Evolutionary conservation across 2,888 invertebrate species (phyloP).

Genomic region (Cacoxenus indagator): DNA sequence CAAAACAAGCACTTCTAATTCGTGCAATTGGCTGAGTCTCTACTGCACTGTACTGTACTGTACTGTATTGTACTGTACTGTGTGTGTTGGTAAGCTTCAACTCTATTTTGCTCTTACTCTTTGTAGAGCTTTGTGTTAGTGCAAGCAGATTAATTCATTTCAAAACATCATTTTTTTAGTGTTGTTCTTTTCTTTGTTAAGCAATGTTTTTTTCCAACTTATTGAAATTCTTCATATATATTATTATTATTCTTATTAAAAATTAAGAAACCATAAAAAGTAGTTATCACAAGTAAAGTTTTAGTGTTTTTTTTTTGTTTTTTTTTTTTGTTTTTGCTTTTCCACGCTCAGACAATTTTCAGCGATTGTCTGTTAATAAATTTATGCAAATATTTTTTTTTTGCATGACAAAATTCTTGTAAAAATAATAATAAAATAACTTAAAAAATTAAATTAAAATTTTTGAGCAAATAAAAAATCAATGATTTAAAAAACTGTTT

Average conservation of each 20-base stretch:
- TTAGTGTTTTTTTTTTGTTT: conserved; percentile 8
- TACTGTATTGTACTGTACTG: neutral
- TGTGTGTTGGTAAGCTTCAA: neutral
- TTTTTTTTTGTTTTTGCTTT: conserved; percentile 6
- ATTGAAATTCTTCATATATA: no score
- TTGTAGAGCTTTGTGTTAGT: conserved; percentile 39
- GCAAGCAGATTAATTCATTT: neutral
- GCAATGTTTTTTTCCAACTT: conserved; percentile 17
- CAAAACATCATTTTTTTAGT: conserved; percentile 6
- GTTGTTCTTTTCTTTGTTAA: conserved; percentile 15
- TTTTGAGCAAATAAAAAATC: no score
- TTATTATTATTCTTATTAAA: no score
- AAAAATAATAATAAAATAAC: conserved; percentile 23
- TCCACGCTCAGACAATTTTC: neutral
- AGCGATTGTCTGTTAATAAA: neutral
- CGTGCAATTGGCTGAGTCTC: no score
- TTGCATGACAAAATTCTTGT: neutral
- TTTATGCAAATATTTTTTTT: neutral
- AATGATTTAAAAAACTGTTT: neutral
- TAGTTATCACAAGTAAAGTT: conserved; percentile 22
- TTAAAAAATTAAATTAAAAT: neutral
- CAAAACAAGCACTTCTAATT: no score
- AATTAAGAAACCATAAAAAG: conserved; percentile 20
- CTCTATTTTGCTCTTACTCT: neutral
- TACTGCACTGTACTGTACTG: no score